Conservation (phyloP, 2,888 invertebrate genomes). For the Drosophila ezoana region DNA sequence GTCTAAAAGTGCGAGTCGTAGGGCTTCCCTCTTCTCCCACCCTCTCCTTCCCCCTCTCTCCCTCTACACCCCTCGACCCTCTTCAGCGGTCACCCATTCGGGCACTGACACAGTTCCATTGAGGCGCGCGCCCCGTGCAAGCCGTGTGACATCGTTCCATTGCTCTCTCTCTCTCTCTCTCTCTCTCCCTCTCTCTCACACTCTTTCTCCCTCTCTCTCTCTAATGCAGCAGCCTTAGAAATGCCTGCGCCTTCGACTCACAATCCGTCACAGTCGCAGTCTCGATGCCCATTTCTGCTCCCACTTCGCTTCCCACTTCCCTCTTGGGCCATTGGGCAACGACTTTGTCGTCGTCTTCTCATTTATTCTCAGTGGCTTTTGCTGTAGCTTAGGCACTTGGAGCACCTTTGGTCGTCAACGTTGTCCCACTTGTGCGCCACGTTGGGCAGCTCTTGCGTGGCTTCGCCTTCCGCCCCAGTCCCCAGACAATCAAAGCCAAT, state of each 20-base stretch:
- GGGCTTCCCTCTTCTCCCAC: conserved; percentile 45
- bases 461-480: conserved; percentile 39
- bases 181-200: conserved; percentile 1
- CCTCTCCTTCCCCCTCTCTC: background rate
- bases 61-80: no score
- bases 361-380: conserved; percentile 45
- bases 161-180: background rate
- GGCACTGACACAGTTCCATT: conserved; percentile 69
- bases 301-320: conserved; percentile 12
- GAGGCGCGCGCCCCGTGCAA: conserved; percentile 21
- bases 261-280: conserved; percentile 44
- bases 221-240: conserved; percentile 70
- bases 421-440: conserved; percentile 41
- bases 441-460: conserved; percentile 60
- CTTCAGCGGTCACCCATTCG: conserved; percentile 23
- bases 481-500: conserved; percentile 25
- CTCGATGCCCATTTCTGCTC: conserved; percentile 29
- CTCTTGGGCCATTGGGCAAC: conserved; percentile 37
- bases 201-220: conserved; percentile 12
- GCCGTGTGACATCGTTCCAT: conserved; percentile 30
- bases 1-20: conserved; percentile 40
- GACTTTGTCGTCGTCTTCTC: conserved; percentile 32
- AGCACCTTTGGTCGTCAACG: conserved; percentile 32
- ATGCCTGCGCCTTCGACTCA: conserved; percentile 44
- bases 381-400: conserved; percentile 32